Conservation (phyloP, 2,113 vertebrate genomes). For the Mixornis gularis region DNA sequence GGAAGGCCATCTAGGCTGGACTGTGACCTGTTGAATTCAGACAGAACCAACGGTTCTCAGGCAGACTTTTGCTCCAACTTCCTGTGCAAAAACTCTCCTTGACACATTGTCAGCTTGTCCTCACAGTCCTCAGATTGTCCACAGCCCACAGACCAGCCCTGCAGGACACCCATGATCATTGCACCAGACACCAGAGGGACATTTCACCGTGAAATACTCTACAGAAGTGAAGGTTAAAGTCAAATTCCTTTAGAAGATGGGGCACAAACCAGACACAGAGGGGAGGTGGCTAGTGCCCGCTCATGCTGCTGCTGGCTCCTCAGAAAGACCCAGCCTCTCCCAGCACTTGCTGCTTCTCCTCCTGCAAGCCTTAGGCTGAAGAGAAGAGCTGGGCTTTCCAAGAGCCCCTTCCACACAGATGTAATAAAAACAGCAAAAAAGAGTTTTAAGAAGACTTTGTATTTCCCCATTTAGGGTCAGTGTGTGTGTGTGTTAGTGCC, state of each 20-base stretch:
- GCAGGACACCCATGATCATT: accelerated
- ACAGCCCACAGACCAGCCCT: neutral
- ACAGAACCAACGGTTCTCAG: neutral
- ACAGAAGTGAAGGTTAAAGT: neutral
- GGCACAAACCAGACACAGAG: accelerated
- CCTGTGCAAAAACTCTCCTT: neutral
- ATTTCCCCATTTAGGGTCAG: neutral
- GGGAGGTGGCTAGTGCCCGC: neutral
- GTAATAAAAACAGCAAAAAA: neutral
- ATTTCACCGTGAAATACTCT: neutral
- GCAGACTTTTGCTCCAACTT: neutral
- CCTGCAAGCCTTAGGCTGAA: neutral
- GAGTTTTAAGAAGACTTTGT: too few relatives aligned
- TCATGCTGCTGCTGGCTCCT: neutral
- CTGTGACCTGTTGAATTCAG: neutral
- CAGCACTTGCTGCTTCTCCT: neutral
- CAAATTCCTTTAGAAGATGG: neutral
- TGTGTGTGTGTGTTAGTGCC: too few relatives aligned
- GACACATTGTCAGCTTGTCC: neutral
- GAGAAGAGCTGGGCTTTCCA: neutral
- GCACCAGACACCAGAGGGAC: neutral
- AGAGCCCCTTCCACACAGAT: neutral
- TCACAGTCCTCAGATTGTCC: neutral
- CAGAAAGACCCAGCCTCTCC: neutral
- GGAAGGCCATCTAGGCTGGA: neutral